Conservation (phyloP, 1,140 invertebrate species). For the Spodoptera litura region DNA sequence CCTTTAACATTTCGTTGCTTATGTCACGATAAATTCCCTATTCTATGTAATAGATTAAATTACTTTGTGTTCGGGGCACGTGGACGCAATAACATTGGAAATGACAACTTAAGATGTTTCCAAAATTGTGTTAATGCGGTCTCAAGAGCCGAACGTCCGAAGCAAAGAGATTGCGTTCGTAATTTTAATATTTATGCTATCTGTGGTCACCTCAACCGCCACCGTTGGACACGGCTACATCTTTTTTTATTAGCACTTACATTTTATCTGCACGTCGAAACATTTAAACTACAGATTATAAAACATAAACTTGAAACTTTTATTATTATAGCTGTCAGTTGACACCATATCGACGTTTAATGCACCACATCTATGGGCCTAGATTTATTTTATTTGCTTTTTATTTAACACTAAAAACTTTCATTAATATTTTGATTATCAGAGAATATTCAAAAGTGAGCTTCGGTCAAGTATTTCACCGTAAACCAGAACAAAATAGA, state of each 20-base stretch:
- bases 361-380: neutral
- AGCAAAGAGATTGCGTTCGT: conserved; percentile 36
- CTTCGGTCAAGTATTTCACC: too few species aligned
- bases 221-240: conserved; percentile 42
- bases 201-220: conserved; percentile 44
- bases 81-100: neutral
- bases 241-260: conserved; percentile 38
- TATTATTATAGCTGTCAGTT: conserved; percentile 5
- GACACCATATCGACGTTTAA: neutral
- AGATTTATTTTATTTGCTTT: conserved; percentile 9
- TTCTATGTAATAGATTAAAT: conserved; percentile 33
- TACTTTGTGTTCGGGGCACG: conserved; percentile 10
- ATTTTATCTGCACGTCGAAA: conserved; percentile 15
- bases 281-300: conserved; percentile 11
- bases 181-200: conserved; percentile 56
- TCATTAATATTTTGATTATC: too few species aligned
- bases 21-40: conserved; percentile 17
- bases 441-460: too few species aligned
- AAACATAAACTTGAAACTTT: conserved; percentile 7
- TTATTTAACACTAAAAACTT: too few species aligned
- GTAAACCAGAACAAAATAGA: too few species aligned
- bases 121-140: conserved; percentile 37
- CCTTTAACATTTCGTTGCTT: conserved; percentile 22
- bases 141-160: conserved; percentile 10
- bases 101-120: neutral